Conservation (phyloP, 2,113 vertebrate species). For the Galbula dea region DNA sequence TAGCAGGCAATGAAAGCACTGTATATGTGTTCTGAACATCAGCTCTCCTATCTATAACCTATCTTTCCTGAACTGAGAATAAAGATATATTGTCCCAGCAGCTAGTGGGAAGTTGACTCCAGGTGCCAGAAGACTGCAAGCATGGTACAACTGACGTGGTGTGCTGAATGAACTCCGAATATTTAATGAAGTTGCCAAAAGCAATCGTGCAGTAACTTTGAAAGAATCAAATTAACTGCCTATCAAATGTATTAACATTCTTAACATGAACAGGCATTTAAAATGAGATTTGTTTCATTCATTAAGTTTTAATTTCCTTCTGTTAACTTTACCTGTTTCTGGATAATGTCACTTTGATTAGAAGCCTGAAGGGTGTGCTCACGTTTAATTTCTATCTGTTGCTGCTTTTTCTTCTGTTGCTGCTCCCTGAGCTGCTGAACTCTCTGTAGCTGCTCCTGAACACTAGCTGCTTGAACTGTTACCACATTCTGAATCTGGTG, state of each 20-base stretch:
- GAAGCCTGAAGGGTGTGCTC: constrained; percentile 86
- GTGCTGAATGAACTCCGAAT: not conserved
- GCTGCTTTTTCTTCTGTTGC: constrained; percentile 91
- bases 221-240: constrained; percentile 35
- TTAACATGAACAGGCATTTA: constrained; percentile 68
- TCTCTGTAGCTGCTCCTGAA: constrained; percentile 91
- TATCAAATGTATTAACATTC: constrained; percentile 57
- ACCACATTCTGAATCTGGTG: constrained; percentile 93
- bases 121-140: constrained; percentile 21
- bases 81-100: not conserved
- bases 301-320: constrained; percentile 48
- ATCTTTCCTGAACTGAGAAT: constrained; percentile 15
- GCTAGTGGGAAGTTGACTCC: not conserved
- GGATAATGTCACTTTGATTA: constrained; percentile 89
- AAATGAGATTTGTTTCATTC: constrained; percentile 27
- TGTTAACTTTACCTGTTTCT: constrained; percentile 87
- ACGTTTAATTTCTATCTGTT: constrained; percentile 87
- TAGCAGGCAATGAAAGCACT: not conserved
- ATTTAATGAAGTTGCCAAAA: constrained; percentile 8
- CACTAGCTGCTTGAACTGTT: constrained; percentile 88
- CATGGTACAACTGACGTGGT: not conserved
- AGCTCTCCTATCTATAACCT: constrained; percentile 20
- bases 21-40: not conserved
- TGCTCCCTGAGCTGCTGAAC: constrained; percentile 94
- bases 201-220: not conserved